These are phyloP conservation scores for Calameuta filiformis DNA, from an alignment of 2,888 invertebrate species.

Conservation along the genomic window DNA sequence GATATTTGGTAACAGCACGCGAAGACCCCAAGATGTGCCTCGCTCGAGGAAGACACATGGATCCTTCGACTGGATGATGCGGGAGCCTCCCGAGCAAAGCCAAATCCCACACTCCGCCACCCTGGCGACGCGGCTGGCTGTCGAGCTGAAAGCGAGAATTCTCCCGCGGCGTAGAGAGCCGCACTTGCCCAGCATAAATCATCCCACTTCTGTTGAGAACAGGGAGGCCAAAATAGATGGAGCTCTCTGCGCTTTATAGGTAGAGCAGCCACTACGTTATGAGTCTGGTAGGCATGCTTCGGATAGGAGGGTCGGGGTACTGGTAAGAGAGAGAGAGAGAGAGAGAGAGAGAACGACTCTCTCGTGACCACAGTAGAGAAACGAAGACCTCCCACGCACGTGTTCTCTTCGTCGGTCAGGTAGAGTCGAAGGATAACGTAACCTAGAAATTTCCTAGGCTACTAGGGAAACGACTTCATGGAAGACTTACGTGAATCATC, in stretches of 20 bases:
- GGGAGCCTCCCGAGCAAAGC: constrained; percentile 12
- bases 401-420: constrained; percentile 30
- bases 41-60: constrained; percentile 46
- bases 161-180: constrained; percentile 52
- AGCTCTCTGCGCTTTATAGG: constrained; percentile 28
- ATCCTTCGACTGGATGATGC: constrained; percentile 15
- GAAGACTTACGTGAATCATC: neutral
- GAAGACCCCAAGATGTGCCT: constrained; percentile 41
- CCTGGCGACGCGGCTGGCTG: constrained; percentile 49
- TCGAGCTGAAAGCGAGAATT: constrained; percentile 55
- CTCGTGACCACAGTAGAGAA: neutral
- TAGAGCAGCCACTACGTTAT: constrained; percentile 17
- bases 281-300: constrained; percentile 13
- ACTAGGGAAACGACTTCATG: neutral
- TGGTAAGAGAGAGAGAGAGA: neutral
- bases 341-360: neutral
- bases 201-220: constrained; percentile 51
- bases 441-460: neutral
- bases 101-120: constrained; percentile 47
- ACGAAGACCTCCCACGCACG: constrained; percentile 43
- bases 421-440: constrained; percentile 17
- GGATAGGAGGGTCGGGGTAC: neutral
- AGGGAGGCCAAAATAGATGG: constrained; percentile 55
- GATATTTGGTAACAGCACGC: constrained; percentile 17
- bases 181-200: constrained; percentile 59